Conservation (phyloP, 2,888 invertebrate genomes). For the Lasioglossum zephyrum region DNA sequence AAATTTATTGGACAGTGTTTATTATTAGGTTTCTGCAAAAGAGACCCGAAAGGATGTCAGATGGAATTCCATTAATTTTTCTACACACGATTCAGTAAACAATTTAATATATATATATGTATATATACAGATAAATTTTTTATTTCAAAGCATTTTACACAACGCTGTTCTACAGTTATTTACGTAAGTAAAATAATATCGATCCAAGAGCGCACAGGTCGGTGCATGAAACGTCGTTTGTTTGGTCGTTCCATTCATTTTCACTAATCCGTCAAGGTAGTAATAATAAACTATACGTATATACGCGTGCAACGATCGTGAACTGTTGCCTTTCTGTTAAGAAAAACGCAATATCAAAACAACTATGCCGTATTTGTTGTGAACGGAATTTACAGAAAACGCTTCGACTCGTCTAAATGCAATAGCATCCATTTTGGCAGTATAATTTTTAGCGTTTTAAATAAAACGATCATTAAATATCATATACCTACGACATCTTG, state of each 20-base stretch:
- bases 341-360: slow-evolving; percentile 75
- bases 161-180: slow-evolving; percentile 78
- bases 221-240: slow-evolving; percentile 50
- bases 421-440: slow-evolving; percentile 82
- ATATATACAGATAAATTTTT: slow-evolving; percentile 67
- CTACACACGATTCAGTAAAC: slow-evolving; percentile 9
- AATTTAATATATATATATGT: slow-evolving; percentile 27
- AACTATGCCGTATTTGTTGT: slow-evolving; percentile 56
- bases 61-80: not conserved
- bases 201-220: slow-evolving; percentile 45
- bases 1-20: too few relatives aligned
- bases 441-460: slow-evolving; percentile 74
- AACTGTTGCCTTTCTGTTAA: slow-evolving; percentile 61
- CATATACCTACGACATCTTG: slow-evolving; percentile 51
- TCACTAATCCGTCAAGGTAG: slow-evolving; percentile 78
- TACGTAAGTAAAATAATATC: slow-evolving; percentile 76
- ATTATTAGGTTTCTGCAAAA: not conserved
- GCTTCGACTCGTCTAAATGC: slow-evolving; percentile 78
- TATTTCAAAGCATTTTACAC: slow-evolving; percentile 80
- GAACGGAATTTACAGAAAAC: slow-evolving; percentile 66
- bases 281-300: slow-evolving; percentile 76
- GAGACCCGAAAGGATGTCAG: not conserved
- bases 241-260: slow-evolving; percentile 65
- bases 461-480: slow-evolving; percentile 52
- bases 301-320: slow-evolving; percentile 67